Percentiles rank a stretch among this genome's conserved stretches.
Evolutionary conservation across 2,888 invertebrate species (phyloP).

Genomic region (Polymixis lichenea): DNA sequence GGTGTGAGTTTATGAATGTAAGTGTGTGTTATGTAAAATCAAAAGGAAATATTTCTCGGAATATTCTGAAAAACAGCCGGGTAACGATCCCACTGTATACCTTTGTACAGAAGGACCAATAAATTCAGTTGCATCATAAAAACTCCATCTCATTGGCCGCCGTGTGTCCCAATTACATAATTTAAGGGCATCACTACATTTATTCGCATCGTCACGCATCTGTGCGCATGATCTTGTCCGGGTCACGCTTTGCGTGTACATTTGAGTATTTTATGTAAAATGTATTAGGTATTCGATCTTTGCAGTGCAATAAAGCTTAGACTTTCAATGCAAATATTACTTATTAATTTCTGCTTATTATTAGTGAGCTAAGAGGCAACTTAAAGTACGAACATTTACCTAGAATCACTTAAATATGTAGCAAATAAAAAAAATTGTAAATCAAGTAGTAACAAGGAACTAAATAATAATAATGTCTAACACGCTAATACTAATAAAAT

Average conservation of each 20-base stretch:
- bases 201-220: slow-evolving; percentile 58
- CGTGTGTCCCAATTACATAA: slow-evolving; percentile 73
- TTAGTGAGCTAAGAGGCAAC: neutral
- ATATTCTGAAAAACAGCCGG: neutral
- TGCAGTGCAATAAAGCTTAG: neutral
- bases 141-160: slow-evolving; percentile 45
- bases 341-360: neutral
- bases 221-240: slow-evolving; percentile 49
- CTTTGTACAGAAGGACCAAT: slow-evolving; percentile 12
- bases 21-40: neutral
- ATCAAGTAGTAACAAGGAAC: no score
- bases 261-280: neutral
- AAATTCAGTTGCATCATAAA: slow-evolving; percentile 58
- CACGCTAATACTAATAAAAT: neutral
- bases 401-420: neutral
- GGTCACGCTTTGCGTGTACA: slow-evolving; percentile 27
- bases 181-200: slow-evolving; percentile 60
- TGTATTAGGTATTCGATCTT: neutral
- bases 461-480: no score
- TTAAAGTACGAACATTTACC: neutral
- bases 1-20: neutral
- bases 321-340: neutral
- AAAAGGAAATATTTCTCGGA: neutral
- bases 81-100: neutral
- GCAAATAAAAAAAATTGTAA: neutral